A percentile compares a stretch with the other conserved stretches of the same genome.
Conservation (phyloP, 2,797 vertebrate species). For the Semotilus atromaculatus region DNA sequence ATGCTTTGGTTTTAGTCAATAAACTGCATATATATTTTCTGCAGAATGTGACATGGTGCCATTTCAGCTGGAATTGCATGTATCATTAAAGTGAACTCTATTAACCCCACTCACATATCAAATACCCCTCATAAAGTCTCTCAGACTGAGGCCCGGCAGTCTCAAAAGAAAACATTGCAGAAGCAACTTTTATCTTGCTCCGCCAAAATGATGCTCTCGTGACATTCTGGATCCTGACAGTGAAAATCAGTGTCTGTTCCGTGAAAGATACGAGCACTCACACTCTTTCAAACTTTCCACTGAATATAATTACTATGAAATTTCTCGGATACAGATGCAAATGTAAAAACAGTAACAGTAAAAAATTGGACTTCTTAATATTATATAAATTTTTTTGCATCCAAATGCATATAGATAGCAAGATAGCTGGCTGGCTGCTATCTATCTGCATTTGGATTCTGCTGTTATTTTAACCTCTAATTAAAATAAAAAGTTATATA, state of each 20-base stretch:
- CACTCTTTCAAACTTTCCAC: background rate
- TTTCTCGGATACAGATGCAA: too few relatives aligned
- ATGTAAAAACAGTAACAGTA: too few relatives aligned
- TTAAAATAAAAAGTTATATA: too few relatives aligned
- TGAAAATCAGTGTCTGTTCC: background rate
- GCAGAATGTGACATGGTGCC: constrained; percentile 12
- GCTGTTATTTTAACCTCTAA: too few relatives aligned
- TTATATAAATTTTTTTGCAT: background rate
- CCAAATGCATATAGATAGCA: too few relatives aligned
- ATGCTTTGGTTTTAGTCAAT: constrained; percentile 25
- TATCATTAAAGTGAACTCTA: constrained; percentile 48
- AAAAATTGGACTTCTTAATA: background rate
- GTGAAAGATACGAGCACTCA: background rate
- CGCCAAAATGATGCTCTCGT: background rate
- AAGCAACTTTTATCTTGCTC: background rate
- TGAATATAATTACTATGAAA: background rate
- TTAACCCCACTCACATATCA: constrained; percentile 37
- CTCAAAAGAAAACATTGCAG: background rate
- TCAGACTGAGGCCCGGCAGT: background rate
- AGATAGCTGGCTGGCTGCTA: too few relatives aligned
- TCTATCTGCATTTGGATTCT: too few relatives aligned
- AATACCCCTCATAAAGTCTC: constrained; percentile 3
- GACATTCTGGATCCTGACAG: background rate
- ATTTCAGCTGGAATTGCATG: constrained; percentile 34
- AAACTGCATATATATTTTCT: constrained; percentile 15